phyloP scores from a whole-genome alignment of 2,113 vertebrate genomes.

The Axis porcinus region DNA sequence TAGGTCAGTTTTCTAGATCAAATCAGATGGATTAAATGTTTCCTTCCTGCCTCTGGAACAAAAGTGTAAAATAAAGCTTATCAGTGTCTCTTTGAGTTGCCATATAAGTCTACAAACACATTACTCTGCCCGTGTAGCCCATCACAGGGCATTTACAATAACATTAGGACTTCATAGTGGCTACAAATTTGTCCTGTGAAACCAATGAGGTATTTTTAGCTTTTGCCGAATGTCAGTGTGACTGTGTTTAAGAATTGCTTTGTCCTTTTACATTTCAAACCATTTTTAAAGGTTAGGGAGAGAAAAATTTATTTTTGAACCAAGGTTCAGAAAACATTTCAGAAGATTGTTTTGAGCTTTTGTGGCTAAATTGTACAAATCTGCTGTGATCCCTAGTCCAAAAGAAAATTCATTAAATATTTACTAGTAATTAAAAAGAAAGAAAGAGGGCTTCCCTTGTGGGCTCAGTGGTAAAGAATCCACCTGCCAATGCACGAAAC shows the following conservation, averaged over 20 bases:
- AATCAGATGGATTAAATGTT: conserved; percentile 26
- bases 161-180: neutral
- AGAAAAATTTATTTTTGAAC: neutral
- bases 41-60: neutral
- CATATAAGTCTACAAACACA: conserved; percentile 30
- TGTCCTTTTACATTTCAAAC: conserved; percentile 49
- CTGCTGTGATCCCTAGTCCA: neutral
- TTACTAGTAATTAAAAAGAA: conserved; percentile 23
- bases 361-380: conserved; percentile 12
- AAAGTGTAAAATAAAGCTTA: neutral
- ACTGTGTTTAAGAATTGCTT: conserved; percentile 6
- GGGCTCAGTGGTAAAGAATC: neutral
- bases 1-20: neutral
- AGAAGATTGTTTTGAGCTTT: conserved; percentile 17
- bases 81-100: conserved; percentile 12
- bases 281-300: conserved; percentile 45
- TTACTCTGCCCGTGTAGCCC: neutral
- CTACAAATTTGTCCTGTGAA: conserved; percentile 10
- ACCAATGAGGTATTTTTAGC: conserved; percentile 39
- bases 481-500: neutral
- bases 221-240: conserved; percentile 16
- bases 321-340: conserved; percentile 18
- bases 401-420: neutral
- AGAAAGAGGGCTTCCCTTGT: neutral
- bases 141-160: conserved; percentile 1